Percentiles rank a stretch among this genome's conserved stretches.
Conservation (phyloP, 2,113 vertebrate genomes). For the Salvelinus fontinalis region DNA sequence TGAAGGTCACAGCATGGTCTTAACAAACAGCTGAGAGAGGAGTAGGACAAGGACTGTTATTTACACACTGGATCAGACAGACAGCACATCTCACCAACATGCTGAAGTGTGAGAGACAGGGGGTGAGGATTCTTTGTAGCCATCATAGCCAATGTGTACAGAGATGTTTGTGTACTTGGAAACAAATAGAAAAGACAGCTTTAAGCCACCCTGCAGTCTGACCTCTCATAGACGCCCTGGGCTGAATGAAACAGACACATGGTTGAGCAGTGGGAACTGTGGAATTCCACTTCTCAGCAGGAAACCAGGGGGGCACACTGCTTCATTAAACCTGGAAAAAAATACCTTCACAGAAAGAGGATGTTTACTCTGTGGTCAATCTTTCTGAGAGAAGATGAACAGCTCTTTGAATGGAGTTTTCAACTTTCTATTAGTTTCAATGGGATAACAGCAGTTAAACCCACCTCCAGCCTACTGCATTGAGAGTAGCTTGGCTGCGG, state of each 20-base stretch:
- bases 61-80: neutral
- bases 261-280: neutral
- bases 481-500: neutral
- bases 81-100: neutral
- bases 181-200: too few species aligned
- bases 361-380: neutral
- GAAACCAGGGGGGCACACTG: neutral
- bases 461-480: neutral
- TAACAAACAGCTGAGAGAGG: conserved; percentile 12
- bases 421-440: neutral
- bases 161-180: neutral
- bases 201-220: neutral
- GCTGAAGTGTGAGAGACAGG: conserved; percentile 3
- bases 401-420: neutral
- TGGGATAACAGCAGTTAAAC: neutral
- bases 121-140: neutral
- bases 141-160: neutral
- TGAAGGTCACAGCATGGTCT: conserved; percentile 51
- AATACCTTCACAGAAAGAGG: too few species aligned
- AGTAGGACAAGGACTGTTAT: neutral
- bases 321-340: too few species aligned
- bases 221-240: neutral
- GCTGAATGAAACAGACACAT: neutral
- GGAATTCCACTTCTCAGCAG: neutral
- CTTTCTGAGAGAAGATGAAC: neutral